Evolutionary conservation across 2,113 vertebrate species (phyloP).

Genomic region (Albula goreensis): DNA sequence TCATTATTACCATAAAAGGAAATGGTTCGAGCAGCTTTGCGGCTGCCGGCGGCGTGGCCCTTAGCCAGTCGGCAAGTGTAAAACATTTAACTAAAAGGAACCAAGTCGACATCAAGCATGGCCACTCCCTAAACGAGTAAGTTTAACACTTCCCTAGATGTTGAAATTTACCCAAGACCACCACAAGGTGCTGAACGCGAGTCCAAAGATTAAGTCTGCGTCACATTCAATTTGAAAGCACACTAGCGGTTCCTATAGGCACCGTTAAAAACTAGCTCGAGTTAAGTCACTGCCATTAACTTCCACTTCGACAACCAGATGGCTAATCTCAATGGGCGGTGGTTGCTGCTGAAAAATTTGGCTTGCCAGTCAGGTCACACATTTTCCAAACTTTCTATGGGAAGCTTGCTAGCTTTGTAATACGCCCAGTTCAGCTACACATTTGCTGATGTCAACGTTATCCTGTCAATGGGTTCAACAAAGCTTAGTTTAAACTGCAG

Average conservation of each 20-base stretch:
- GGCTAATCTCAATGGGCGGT: background rate
- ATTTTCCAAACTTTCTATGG: background rate
- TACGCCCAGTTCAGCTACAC: background rate
- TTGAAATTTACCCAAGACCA: background rate
- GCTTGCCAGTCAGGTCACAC: background rate
- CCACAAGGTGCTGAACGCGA: background rate
- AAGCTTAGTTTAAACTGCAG: background rate
- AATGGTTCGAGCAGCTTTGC: constrained; percentile 79
- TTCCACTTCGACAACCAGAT: background rate
- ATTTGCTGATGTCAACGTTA: background rate
- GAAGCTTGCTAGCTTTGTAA: background rate
- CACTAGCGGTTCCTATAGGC: background rate
- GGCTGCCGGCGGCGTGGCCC: constrained; percentile 69
- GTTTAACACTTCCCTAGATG: constrained; percentile 10
- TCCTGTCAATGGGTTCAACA: background rate
- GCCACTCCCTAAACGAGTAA: constrained; percentile 61
- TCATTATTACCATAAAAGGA: constrained; percentile 94
- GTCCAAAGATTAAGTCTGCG: background rate
- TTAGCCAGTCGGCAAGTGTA: constrained; percentile 62
- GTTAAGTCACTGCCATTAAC: background rate
- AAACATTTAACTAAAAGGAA: constrained; percentile 43
- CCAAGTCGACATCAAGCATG: constrained; percentile 41
- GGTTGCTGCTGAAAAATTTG: background rate
- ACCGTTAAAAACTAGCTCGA: background rate
- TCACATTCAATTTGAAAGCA: background rate